These are phyloP conservation scores for Sebastes aleutianus DNA, from an alignment of 2,797 vertebrate species.

Conservation along the genomic window DNA sequence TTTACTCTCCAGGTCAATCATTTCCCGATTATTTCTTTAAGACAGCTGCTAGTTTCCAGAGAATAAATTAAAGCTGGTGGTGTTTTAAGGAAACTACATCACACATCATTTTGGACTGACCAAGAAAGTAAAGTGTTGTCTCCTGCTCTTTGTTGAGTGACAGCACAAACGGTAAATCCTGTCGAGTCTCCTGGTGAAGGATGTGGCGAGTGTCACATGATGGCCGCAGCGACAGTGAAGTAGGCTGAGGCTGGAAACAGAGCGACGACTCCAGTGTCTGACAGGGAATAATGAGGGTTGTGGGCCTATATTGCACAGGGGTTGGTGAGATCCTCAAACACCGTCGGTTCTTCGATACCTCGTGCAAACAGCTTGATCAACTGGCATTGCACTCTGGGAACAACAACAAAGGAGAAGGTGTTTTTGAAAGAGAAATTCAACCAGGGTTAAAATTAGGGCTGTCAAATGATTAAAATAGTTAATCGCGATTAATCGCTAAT, in stretches of 20 bases:
- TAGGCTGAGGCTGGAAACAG: not conserved
- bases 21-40: not conserved
- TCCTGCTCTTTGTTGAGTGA: not conserved
- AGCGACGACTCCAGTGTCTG: conserved; percentile 33
- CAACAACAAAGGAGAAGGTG: not conserved
- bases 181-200: not conserved
- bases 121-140: not conserved
- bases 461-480: no score
- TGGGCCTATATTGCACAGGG: conserved; percentile 71
- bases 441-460: no score
- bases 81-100: not conserved
- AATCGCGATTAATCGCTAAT: no score
- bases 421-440: not conserved
- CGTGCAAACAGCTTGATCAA: conserved; percentile 93
- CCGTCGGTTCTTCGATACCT: conserved; percentile 87
- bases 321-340: conserved; percentile 75
- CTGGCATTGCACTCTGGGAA: conserved; percentile 91
- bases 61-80: not conserved
- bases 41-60: not conserved
- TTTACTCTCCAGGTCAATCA: not conserved
- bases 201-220: not conserved
- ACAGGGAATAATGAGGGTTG: not conserved
- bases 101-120: not conserved
- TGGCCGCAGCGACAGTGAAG: not conserved
- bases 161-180: not conserved